Percentiles rank a stretch among this genome's conserved stretches.
Conservation (phyloP, 2,888 invertebrate species). For the Torymus tubicola region DNA sequence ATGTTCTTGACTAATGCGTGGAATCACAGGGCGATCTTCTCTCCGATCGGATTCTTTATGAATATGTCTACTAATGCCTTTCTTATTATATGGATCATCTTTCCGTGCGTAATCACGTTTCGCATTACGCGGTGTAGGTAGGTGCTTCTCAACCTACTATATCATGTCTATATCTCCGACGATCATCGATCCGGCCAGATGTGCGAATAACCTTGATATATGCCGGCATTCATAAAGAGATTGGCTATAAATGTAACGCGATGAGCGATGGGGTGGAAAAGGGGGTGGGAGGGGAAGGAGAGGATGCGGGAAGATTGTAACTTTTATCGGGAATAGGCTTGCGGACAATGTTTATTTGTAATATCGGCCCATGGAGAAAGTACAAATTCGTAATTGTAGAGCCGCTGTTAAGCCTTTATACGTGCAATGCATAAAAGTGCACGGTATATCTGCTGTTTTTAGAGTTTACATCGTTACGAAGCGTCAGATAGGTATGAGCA, state of each 20-base stretch:
- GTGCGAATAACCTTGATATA: slow-evolving; percentile 49
- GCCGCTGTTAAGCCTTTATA: neutral
- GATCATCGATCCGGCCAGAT: slow-evolving; percentile 50
- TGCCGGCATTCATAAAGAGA: slow-evolving; percentile 43
- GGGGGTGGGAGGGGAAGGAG: too few species aligned
- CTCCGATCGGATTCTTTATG: slow-evolving; percentile 68
- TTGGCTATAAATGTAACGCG: slow-evolving; percentile 54
- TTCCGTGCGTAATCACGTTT: slow-evolving; percentile 52
- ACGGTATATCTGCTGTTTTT: neutral
- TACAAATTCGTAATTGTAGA: slow-evolving; percentile 20
- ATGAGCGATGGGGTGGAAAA: neutral
- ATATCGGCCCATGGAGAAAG: neutral
- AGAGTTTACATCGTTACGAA: slow-evolving; percentile 5
- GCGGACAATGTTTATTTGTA: slow-evolving; percentile 16
- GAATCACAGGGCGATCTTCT: slow-evolving; percentile 47
- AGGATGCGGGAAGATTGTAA: slow-evolving; percentile 46
- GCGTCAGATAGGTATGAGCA: too few species aligned
- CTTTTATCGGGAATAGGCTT: slow-evolving; percentile 35
- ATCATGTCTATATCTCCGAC: slow-evolving; percentile 47
- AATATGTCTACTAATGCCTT: slow-evolving; percentile 71
- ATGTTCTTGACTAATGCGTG: slow-evolving; percentile 38
- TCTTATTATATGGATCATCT: slow-evolving; percentile 66
- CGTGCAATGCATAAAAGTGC: too few species aligned
- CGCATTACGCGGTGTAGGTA: slow-evolving; percentile 41
- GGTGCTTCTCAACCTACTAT: slow-evolving; percentile 13